A percentile compares a stretch with the other conserved stretches of the same genome.
Conservation (phyloP, 2,888 invertebrate genomes). For the Drosophila paramelanica region DNA sequence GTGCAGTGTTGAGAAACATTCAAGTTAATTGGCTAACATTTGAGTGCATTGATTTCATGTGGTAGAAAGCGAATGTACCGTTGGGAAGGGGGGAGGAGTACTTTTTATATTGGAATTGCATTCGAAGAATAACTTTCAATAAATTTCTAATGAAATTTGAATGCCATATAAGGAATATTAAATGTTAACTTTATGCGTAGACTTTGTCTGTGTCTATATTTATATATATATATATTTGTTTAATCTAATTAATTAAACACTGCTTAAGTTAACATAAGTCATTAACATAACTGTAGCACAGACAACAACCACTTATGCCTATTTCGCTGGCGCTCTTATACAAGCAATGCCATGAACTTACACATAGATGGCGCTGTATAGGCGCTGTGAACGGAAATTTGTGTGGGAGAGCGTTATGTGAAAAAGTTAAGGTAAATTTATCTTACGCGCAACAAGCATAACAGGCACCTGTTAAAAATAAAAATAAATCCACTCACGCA, state of each 20-base stretch:
- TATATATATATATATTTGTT: not conserved
- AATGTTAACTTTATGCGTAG: not conserved
- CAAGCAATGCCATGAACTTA: not conserved
- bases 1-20: constrained; percentile 11
- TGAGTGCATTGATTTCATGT: constrained; percentile 8
- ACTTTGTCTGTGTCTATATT: not conserved
- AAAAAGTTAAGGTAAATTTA: not conserved
- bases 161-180: not conserved
- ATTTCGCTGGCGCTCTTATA: constrained; percentile 22
- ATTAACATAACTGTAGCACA: not conserved
- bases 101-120: too few species aligned
- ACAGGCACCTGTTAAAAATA: not conserved
- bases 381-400: not conserved
- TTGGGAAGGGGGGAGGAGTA: not conserved
- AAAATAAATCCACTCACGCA: not conserved
- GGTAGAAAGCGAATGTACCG: not conserved
- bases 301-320: constrained; percentile 26
- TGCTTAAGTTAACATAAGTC: not conserved
- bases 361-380: constrained; percentile 35
- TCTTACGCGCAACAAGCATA: constrained; percentile 7
- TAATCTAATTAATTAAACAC: not conserved
- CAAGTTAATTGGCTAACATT: constrained; percentile 25
- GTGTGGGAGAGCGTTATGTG: not conserved
- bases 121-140: too few species aligned
- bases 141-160: too few species aligned